Conservation (phyloP, 1,140 invertebrate species). For the Drosophila carrolli region DNA sequence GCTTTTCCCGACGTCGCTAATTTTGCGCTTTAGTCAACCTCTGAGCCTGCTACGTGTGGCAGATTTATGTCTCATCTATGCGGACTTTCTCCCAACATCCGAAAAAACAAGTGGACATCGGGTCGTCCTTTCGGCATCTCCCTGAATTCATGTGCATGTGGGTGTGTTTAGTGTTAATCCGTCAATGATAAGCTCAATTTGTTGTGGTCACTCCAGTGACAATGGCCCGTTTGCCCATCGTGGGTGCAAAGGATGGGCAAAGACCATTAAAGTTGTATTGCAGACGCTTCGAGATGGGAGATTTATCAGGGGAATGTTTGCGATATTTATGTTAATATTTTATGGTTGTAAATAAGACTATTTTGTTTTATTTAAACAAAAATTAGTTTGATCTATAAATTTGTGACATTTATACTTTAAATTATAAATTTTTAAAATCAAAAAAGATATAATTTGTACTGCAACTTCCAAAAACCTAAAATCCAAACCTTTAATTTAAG, state of each 20-base stretch:
- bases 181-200: constrained; percentile 84
- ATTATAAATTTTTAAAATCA: too few relatives aligned
- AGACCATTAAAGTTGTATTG: constrained; percentile 73
- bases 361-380: too few relatives aligned
- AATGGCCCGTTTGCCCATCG: constrained; percentile 50
- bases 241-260: constrained; percentile 48
- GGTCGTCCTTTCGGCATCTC: constrained; percentile 19
- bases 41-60: constrained; percentile 63
- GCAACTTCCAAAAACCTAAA: too few relatives aligned
- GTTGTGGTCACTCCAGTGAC: constrained; percentile 79
- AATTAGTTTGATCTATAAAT: too few relatives aligned
- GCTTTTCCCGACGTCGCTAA: constrained; percentile 73
- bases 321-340: not conserved
- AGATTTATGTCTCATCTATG: constrained; percentile 69
- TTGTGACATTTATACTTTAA: too few relatives aligned
- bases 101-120: constrained; percentile 60
- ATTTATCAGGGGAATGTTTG: not conserved
- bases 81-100: constrained; percentile 13
- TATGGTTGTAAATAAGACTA: too few relatives aligned
- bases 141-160: constrained; percentile 30
- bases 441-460: too few relatives aligned
- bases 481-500: too few relatives aligned
- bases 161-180: constrained; percentile 81
- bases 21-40: constrained; percentile 75
- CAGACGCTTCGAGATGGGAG: constrained; percentile 53